Percentiles rank a stretch among this genome's conserved stretches.
Conservation (phyloP, 2,113 vertebrate genomes). For the Uropsilus gracilis region DNA sequence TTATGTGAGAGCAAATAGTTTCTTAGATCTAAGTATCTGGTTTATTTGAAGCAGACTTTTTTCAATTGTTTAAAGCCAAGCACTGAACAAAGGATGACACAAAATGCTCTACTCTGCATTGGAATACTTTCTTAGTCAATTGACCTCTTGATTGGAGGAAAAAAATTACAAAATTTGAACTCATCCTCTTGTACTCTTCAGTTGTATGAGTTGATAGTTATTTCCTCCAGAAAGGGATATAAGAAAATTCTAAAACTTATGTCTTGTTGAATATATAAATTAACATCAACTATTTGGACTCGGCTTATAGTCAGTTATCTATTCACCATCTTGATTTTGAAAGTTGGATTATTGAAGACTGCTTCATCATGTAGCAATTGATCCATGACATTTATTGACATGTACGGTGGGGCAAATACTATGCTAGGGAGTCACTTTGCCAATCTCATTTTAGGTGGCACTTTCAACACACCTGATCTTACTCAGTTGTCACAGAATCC, state of each 20-base stretch:
- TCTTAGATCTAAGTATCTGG: too few species aligned
- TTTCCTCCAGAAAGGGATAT: background rate
- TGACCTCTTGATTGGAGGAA: background rate
- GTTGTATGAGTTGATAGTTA: background rate
- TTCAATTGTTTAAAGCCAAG: too few species aligned
- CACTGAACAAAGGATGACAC: background rate
- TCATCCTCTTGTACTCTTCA: background rate
- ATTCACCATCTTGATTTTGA: background rate
- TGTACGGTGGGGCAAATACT: background rate
- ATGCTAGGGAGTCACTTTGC: background rate
- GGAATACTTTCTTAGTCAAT: background rate
- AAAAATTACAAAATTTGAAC: conserved; percentile 11
- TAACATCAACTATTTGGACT: background rate
- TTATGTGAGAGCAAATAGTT: too few species aligned
- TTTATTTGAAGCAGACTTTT: too few species aligned
- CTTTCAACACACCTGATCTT: background rate
- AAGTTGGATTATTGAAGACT: background rate
- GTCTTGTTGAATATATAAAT: background rate
- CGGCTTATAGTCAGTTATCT: background rate
- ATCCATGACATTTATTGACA: background rate
- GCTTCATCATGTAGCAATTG: background rate
- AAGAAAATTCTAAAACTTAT: conserved; percentile 5
- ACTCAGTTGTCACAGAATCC: background rate
- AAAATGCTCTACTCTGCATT: background rate
- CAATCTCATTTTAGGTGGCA: background rate